Evolutionary conservation across 2,113 vertebrate genomes (phyloP).

Genomic region (Bambusicola thoracicus): DNA sequence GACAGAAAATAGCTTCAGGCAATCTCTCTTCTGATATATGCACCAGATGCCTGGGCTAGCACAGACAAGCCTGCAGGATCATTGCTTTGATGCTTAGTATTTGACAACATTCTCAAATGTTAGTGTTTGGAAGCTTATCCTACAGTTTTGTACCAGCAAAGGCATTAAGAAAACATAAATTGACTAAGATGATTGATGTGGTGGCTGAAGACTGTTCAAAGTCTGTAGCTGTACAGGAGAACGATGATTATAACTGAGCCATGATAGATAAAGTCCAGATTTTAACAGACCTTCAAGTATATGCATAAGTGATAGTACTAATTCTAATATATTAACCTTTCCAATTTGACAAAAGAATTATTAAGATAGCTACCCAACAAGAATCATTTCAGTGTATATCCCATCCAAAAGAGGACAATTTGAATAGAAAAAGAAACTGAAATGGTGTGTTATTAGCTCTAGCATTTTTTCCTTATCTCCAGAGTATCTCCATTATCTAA

Average conservation of each 20-base stretch:
- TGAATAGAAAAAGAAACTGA: neutral
- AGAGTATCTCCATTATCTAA: neutral
- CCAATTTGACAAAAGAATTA: neutral
- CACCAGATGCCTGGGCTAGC: neutral
- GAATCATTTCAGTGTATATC: neutral
- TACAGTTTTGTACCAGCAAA: neutral
- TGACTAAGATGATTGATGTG: neutral
- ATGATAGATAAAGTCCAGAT: neutral
- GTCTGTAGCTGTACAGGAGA: neutral
- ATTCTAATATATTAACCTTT: neutral
- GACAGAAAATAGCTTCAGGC: slow-evolving; percentile 11
- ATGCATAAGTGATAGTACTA: neutral
- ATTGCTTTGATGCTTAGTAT: neutral
- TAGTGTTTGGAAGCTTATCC: neutral
- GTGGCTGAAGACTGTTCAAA: neutral
- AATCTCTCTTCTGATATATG: neutral
- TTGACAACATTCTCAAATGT: slow-evolving; percentile 12
- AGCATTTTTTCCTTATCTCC: neutral
- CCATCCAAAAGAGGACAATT: neutral
- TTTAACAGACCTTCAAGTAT: neutral
- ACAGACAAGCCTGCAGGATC: slow-evolving; percentile 4
- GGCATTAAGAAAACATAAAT: neutral
- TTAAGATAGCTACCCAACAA: neutral
- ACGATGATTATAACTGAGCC: neutral
- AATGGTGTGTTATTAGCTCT: neutral